These are phyloP conservation scores for Alca torda DNA, from an alignment of 2,797 vertebrate species.

Conservation along the genomic window DNA sequence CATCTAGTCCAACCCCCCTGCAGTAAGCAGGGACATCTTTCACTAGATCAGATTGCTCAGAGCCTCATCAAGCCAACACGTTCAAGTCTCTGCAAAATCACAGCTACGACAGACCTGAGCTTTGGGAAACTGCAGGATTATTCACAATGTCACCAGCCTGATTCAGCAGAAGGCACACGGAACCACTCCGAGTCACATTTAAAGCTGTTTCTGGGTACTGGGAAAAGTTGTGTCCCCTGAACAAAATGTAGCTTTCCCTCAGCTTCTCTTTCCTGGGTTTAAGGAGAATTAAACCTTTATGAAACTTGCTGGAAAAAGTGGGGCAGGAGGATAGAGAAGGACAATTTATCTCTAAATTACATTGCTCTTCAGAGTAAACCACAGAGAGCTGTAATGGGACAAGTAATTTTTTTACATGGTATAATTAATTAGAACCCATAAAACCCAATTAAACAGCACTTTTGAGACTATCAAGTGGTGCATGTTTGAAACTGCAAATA, in stretches of 20 bases:
- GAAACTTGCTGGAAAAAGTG: not conserved
- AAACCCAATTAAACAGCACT: conserved; percentile 76
- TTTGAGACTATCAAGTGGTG: conserved; percentile 73
- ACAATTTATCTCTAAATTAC: conserved; percentile 58
- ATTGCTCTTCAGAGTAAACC: conserved; percentile 69
- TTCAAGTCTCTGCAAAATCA: not conserved
- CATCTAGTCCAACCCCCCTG: no score
- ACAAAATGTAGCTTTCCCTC: not conserved
- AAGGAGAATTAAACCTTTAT: conserved; percentile 15
- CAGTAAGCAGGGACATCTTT: no score
- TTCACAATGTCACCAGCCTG: not conserved
- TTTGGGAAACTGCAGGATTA: not conserved
- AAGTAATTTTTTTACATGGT: conserved; percentile 63
- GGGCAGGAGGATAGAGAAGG: conserved; percentile 17
- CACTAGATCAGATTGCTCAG: no score
- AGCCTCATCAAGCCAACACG: not conserved
- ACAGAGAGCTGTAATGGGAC: conserved; percentile 65
- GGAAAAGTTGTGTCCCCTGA: not conserved
- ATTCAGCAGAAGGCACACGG: not conserved
- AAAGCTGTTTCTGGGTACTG: not conserved
- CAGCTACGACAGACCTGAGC: not conserved
- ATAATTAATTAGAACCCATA: conserved; percentile 75
- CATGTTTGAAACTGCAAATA: conserved; percentile 68
- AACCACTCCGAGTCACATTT: not conserved
- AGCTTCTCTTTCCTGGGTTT: not conserved